Base-by-base conservation (phyloP, 2,888 invertebrate genomes). In the Microplitis manilae region DNA sequence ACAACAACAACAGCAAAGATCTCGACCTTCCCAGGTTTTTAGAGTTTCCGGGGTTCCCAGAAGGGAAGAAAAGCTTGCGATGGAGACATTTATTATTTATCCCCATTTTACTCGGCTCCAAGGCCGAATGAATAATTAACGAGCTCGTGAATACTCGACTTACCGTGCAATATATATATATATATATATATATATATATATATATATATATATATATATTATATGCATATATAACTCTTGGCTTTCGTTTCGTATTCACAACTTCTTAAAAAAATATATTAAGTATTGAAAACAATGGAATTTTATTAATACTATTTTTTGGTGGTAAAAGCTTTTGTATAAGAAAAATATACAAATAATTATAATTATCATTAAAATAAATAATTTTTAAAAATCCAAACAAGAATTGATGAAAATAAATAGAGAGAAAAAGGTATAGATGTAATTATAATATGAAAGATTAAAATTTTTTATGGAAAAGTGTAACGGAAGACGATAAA, bases 121-220 rank as follows among this genome's bases (percentile, higher is more conserved):
- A 72, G 73, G 73, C 68, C 76, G 76, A 77, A 77, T 77, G 76
- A 77, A 77, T 77, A 77, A 77, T 73, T 77, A 77, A 77, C 68
- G 68, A 77, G 62, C 67, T 72, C 62, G 64, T 73, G 76, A 77
- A 72, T 68, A 73, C 73, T 68, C 74, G 17, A 17, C 61, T 61
- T 68, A 68, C 30, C 1, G 30, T 68, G 15, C 17, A 41, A 5
- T 30, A 30, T 64, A 30, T 7, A 17, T 64, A 64, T 64, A 64
- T 6, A 20, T 59, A 50, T 50, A 9, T 50, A 0, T 4, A 50
- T 50, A 13, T 72, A 64, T 72, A 72, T 64, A 64, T 64, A 64
- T 6, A 20, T 59, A 50, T 50, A 5, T 30, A 30, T 64, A 30
- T 7, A 17, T 64, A 64, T 64, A 64, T 6, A 20, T 59, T n/a